Conservation (phyloP, 1,140 invertebrate species). For the Pseudomyrmex pallidus region DNA sequence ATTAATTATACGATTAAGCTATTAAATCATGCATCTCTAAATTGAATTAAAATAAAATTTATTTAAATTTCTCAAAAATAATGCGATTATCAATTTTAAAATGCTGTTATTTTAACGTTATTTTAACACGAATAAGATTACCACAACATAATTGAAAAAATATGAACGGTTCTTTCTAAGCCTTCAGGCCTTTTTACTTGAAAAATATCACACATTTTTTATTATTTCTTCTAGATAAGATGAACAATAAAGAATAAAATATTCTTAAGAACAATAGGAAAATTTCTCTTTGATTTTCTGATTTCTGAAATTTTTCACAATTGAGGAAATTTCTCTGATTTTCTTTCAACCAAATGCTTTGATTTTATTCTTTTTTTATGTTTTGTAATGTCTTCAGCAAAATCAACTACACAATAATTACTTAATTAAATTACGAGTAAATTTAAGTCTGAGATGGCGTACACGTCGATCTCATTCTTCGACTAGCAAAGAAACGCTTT, state of each 20-base stretch:
- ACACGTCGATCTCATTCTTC: constrained; percentile 56
- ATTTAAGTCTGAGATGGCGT: constrained; percentile 17
- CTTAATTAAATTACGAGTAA: background rate
- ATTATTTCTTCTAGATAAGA: background rate
- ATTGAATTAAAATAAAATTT: background rate
- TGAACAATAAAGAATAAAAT: constrained; percentile 12
- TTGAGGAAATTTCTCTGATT: background rate
- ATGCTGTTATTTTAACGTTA: background rate
- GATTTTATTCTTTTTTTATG: background rate
- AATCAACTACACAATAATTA: no score
- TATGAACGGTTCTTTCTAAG: background rate
- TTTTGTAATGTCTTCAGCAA: background rate
- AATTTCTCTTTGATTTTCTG: background rate
- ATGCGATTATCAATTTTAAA: constrained; percentile 16
- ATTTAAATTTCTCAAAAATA: background rate
- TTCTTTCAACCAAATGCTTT: background rate
- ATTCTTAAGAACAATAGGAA: background rate
- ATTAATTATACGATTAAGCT: background rate
- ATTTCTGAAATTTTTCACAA: background rate
- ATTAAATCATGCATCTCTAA: background rate
- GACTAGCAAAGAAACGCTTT: constrained; percentile 72
- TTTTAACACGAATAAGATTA: background rate
- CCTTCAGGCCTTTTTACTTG: background rate
- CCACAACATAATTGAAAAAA: background rate
- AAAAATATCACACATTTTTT: constrained; percentile 17